phyloP scores from a whole-genome alignment of 92 coral and sea anemone species.

The Zoanthus sansibaricus region DNA sequence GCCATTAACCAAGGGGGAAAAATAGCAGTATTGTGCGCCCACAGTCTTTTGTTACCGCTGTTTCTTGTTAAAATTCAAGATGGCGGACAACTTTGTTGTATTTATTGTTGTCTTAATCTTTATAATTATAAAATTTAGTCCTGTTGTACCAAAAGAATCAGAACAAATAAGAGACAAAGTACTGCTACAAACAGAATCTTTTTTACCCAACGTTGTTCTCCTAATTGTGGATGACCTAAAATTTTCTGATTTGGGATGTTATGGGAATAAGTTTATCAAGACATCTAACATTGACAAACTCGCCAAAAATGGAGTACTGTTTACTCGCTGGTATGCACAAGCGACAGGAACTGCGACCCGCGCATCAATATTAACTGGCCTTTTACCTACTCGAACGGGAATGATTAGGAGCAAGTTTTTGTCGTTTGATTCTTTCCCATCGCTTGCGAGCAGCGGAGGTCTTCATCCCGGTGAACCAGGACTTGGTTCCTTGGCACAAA shows the following conservation, averaged over 20 bases:
- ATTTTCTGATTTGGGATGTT: conserved; percentile 70
- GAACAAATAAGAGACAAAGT: neutral
- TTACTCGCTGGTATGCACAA: conserved; percentile 86
- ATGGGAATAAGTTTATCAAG: conserved; percentile 44
- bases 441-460: conserved; percentile 91
- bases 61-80: neutral
- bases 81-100: conserved; percentile 12
- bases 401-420: conserved; percentile 87
- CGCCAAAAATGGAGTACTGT: conserved; percentile 62
- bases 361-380: conserved; percentile 90
- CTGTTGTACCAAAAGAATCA: conserved; percentile 1
- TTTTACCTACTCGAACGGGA: conserved; percentile 91
- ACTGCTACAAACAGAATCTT: conserved; percentile 8
- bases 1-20: too few species aligned
- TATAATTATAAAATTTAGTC: conserved; percentile 4
- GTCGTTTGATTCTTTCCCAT: conserved; percentile 83
- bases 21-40: conserved; percentile 17
- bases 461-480: conserved; percentile 64
- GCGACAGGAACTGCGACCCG: conserved; percentile 82
- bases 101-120: neutral
- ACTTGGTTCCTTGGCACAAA: conserved; percentile 71
- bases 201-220: conserved; percentile 68
- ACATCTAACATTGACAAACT: conserved; percentile 82
- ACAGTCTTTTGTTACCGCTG: conserved; percentile 18
- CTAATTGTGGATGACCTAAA: conserved; percentile 76